Evolutionary conservation across 2,888 invertebrate species (phyloP).

Genomic region (Lamellibrachia satsuma): DNA sequence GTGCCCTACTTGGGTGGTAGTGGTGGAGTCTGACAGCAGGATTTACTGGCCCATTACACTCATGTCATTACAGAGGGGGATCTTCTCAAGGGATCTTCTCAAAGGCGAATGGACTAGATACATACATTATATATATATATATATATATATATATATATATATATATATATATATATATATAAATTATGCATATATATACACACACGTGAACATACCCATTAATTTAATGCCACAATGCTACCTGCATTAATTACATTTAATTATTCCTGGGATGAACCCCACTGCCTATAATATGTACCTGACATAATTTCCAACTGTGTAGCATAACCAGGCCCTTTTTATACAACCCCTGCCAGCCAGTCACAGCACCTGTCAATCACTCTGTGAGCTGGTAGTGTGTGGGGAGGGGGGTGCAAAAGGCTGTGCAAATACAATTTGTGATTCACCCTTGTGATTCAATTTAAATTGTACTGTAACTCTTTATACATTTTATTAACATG

Average conservation of each 20-base stretch:
- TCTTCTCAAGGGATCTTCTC: not conserved
- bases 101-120: not conserved
- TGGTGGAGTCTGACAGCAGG: not conserved
- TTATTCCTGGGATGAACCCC: not conserved
- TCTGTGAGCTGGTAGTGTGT: too few species aligned
- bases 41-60: slow-evolving; percentile 12
- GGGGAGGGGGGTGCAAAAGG: not conserved
- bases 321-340: not conserved
- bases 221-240: too few species aligned
- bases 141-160: too few species aligned
- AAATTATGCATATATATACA: not conserved
- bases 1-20: not conserved
- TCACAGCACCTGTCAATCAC: not conserved
- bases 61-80: not conserved
- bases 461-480: not conserved
- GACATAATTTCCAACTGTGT: not conserved
- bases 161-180: too few species aligned
- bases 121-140: not conserved
- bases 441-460: not conserved
- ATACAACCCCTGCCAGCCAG: not conserved
- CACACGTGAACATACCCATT: too few species aligned
- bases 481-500: not conserved
- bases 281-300: not conserved
- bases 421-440: not conserved
- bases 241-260: not conserved